Percentiles rank a stretch among this genome's conserved stretches.
phyloP scores from a whole-genome alignment of 2,797 vertebrate genomes.

The Sebastolobus alascanus region DNA sequence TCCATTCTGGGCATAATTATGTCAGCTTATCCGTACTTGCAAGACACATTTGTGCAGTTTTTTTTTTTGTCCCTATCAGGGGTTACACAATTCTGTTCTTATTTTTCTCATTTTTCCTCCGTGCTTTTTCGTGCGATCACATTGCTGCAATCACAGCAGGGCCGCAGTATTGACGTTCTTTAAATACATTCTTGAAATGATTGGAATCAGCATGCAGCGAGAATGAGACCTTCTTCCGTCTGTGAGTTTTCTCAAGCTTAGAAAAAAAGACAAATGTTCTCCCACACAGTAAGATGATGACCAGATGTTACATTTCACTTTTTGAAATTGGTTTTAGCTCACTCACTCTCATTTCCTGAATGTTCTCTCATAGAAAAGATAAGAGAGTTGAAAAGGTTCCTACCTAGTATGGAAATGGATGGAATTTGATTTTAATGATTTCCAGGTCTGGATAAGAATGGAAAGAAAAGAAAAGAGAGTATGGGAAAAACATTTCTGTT shows the following conservation, averaged over 20 bases:
- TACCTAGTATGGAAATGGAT: too few species aligned
- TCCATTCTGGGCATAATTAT: not conserved
- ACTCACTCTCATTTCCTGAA: not conserved
- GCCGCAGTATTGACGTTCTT: not conserved
- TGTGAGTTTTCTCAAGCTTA: not conserved
- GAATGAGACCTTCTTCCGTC: not conserved
- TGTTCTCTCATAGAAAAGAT: not conserved
- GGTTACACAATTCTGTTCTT: not conserved
- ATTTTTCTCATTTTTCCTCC: not conserved
- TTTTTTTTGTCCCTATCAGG: not conserved
- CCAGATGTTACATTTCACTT: not conserved
- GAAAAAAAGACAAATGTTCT: not conserved
- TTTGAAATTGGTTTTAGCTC: not conserved
- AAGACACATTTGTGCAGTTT: not conserved
- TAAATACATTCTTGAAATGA: not conserved
- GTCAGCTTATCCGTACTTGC: not conserved
- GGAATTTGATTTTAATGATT: too few species aligned
- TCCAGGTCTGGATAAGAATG: too few species aligned
- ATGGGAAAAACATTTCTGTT: too few species aligned
- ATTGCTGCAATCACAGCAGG: not conserved
- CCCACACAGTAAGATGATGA: not conserved
- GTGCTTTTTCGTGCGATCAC: not conserved
- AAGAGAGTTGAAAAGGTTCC: too few species aligned
- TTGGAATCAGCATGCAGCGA: not conserved
- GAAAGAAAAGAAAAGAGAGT: too few species aligned